Percentiles rank a stretch among this genome's conserved stretches.
phyloP scores from a whole-genome alignment of 2,888 invertebrate species.

The Andrena marginata region DNA sequence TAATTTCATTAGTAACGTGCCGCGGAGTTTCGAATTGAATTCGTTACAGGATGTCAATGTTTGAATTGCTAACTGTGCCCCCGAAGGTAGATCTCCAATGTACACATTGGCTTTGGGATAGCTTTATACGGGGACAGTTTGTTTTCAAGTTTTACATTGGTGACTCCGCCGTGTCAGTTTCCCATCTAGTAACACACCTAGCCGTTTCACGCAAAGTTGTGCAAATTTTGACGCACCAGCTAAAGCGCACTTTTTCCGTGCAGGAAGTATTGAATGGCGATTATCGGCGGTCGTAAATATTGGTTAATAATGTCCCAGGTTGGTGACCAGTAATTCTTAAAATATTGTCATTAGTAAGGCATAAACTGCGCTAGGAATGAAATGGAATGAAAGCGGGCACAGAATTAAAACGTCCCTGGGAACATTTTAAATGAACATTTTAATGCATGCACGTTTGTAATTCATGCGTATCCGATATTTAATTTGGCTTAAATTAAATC shows the following conservation, averaged over 20 bases:
- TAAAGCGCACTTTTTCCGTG: neutral
- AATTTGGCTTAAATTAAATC: slow-evolving; percentile 62
- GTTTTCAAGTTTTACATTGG: neutral
- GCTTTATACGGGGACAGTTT: neutral
- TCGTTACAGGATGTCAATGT: too few species aligned
- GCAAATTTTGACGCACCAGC: neutral
- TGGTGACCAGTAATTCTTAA: neutral
- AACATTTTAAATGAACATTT: slow-evolving; percentile 47
- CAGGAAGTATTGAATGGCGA: neutral
- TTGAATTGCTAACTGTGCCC: too few species aligned
- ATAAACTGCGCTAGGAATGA: slow-evolving; percentile 13
- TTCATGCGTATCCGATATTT: slow-evolving; percentile 49
- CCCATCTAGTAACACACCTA: too few species aligned
- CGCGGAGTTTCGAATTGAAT: too few species aligned
- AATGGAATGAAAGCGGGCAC: slow-evolving; percentile 14
- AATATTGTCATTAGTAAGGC: slow-evolving; percentile 12
- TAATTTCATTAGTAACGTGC: too few species aligned
- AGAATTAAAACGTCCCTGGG: slow-evolving; percentile 47
- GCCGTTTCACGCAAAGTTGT: too few species aligned
- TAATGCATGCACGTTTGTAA: slow-evolving; percentile 42
- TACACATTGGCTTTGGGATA: neutral
- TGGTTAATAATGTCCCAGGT: neutral
- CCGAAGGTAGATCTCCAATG: too few species aligned
- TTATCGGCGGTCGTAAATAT: neutral
- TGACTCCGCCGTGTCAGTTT: too few species aligned